Evolutionary conservation across 2,888 invertebrate species (phyloP).

Genomic region (Allolobophora icterica): DNA sequence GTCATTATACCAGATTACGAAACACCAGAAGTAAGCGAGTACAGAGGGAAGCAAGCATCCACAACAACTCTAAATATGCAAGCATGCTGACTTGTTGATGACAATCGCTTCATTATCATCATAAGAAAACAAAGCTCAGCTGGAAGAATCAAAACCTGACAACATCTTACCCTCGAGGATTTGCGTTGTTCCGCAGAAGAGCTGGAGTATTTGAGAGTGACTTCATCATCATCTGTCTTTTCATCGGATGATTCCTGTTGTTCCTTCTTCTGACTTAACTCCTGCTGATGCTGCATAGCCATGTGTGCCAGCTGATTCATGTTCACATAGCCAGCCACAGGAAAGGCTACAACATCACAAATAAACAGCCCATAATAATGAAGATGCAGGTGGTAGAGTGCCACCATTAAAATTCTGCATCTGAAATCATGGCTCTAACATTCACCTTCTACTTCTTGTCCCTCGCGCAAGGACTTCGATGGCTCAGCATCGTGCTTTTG

Average conservation of each 20-base stretch:
- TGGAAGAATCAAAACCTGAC: neutral
- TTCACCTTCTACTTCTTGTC: too few species aligned
- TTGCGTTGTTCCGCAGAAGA: neutral
- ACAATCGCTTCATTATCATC: neutral
- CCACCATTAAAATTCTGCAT: neutral
- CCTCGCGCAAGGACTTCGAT: too few species aligned
- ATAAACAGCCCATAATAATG: neutral
- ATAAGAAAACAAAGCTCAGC: neutral
- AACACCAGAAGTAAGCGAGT: neutral
- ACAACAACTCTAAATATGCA: neutral
- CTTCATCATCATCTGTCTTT: slow-evolving; percentile 7
- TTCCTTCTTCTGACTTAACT: slow-evolving; percentile 29
- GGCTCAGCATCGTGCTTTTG: too few species aligned
- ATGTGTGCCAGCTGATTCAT: slow-evolving; percentile 39
- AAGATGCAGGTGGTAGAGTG: neutral
- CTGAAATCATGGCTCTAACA: neutral
- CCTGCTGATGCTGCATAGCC: slow-evolving; percentile 36
- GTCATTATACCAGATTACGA: neutral
- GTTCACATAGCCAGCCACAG: slow-evolving; percentile 39
- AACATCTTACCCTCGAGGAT: neutral
- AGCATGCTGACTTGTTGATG: neutral
- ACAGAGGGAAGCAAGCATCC: neutral
- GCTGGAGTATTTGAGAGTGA: neutral
- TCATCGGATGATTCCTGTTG: slow-evolving; percentile 4
- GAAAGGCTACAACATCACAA: slow-evolving; percentile 24